Conservation (phyloP, 2,888 invertebrate genomes). For the Xylocampa areola region DNA sequence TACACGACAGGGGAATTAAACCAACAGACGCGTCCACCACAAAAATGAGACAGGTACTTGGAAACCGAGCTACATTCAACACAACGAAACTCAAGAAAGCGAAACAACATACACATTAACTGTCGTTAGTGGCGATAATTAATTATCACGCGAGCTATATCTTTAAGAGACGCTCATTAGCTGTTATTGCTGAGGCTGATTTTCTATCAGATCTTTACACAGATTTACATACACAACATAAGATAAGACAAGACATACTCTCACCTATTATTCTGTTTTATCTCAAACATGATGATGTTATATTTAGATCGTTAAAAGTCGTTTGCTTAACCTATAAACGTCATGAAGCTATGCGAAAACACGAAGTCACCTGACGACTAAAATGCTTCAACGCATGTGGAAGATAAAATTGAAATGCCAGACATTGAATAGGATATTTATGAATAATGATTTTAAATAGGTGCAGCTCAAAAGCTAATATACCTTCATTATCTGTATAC, state of each 20-base stretch:
- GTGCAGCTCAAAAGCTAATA: conserved; percentile 26
- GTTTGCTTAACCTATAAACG: conserved; percentile 62
- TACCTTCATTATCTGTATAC: conserved; percentile 23
- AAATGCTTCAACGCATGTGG: conserved; percentile 5
- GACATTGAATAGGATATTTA: conserved; percentile 17
- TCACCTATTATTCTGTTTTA: conserved; percentile 39
- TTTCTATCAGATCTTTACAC: conserved; percentile 50
- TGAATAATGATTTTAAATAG: conserved; percentile 25
- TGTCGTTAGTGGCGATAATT: conserved; percentile 56
- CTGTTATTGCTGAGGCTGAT: conserved; percentile 60
- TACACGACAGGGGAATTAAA: too few species aligned
- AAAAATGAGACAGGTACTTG: too few species aligned
- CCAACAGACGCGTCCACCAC: too few species aligned
- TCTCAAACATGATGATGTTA: conserved; percentile 43
- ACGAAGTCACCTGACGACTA: conserved; percentile 18
- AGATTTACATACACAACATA: conserved; percentile 58
- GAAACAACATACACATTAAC: conserved; percentile 72
- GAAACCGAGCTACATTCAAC: conserved; percentile 61
- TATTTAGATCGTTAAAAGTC: conserved; percentile 37
- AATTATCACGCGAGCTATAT: conserved; percentile 68
- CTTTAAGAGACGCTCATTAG: conserved; percentile 58
- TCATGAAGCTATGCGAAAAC: conserved; percentile 39
- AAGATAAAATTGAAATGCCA: conserved; percentile 26
- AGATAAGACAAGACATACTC: conserved; percentile 53
- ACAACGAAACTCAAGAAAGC: conserved; percentile 78